Evolutionary conservation across 2,113 vertebrate genomes (phyloP), one percentile per base, ranked within the genome.

Genomic region (Pelodiscus sinensis): DNA sequence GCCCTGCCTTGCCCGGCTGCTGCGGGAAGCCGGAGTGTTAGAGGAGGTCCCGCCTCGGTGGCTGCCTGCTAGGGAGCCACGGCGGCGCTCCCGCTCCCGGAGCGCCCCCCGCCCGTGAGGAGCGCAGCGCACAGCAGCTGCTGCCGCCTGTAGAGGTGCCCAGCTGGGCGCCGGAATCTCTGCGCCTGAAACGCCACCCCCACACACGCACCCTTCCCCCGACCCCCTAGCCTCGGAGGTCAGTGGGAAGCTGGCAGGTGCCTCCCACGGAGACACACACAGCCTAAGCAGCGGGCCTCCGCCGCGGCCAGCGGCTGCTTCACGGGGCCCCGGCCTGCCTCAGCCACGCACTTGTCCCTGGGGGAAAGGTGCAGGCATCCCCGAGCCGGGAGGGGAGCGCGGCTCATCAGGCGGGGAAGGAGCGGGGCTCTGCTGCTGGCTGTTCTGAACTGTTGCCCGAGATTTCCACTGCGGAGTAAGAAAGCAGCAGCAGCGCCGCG

Each of bases 91-190:
- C 92, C 79, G 80, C 86, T 81, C 82, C 93, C 81, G 94, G 93
- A 92, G 92, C 90, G n/a, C 95, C 91, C 96, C 83, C 96, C 96
- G 85, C 96, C 96, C 92, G 94, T 94, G 78, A 94, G 86, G 95
- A 3, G 92, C 96, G 84, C 88, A 92, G 87, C 3, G 85, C 21
- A 89, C 94, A 81, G 92, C 38, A 51, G 92, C 96, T 89, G 93
- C 94, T 62, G 97, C 94, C 94, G 95, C 95, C 87, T 79, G 81
- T 79, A 93, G 96, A 96, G 92, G 93, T 94, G 94, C 97, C 93
- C 97, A 95, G 97, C 92, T 91, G 96, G 79, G 96, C 79, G 96
- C 92, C 19, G 2, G 80, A 85, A 87, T 90, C 91, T 81, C 94
- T 97, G 93, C 95, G 95, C 87, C 95, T 11, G 57, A 24, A 44